phyloP scores from a whole-genome alignment of 2,888 invertebrate species.

The Exocentrus adspersus region DNA sequence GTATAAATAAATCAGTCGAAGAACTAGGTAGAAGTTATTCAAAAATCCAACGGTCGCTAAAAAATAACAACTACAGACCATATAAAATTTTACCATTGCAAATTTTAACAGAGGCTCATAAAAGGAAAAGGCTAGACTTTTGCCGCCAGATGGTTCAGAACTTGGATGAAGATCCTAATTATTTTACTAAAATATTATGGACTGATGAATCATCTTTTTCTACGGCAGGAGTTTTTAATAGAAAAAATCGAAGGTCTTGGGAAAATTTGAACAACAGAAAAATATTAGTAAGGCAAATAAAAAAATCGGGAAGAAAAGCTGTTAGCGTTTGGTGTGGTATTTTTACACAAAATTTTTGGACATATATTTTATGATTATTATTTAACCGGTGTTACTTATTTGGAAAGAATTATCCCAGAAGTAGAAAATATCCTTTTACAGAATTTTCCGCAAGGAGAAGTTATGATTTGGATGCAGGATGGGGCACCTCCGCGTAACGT shows the following conservation, averaged over 20 bases:
- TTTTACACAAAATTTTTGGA: no score
- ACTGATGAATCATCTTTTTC: conserved; percentile 1
- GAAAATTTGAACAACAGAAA: no score
- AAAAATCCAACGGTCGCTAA: conserved; percentile 9
- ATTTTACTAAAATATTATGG: neutral
- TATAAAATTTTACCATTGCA: conserved; percentile 14
- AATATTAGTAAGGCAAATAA: no score
- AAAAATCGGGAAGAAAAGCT: no score
- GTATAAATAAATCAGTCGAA: conserved; percentile 6
- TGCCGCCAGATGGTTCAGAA: conserved; percentile 6
- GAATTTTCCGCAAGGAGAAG: no score
- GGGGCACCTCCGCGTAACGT: no score
- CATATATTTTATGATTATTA: no score
- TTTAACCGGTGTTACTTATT: no score
- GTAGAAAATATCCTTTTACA: no score
- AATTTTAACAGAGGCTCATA: conserved; percentile 5
- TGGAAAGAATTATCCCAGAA: no score
- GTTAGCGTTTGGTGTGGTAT: no score
- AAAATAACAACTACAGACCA: conserved; percentile 7
- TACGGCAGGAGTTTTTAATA: neutral
- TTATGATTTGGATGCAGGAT: no score
- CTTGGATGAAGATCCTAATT: neutral
- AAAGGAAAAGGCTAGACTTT: conserved; percentile 5
- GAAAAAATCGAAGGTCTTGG: conserved; percentile 8
- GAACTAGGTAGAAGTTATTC: conserved; percentile 12